Percentiles rank a stretch among this genome's conserved stretches.
Evolutionary conservation across 2,888 invertebrate species (phyloP).

Genomic region (Caenorhabditis sp.): DNA sequence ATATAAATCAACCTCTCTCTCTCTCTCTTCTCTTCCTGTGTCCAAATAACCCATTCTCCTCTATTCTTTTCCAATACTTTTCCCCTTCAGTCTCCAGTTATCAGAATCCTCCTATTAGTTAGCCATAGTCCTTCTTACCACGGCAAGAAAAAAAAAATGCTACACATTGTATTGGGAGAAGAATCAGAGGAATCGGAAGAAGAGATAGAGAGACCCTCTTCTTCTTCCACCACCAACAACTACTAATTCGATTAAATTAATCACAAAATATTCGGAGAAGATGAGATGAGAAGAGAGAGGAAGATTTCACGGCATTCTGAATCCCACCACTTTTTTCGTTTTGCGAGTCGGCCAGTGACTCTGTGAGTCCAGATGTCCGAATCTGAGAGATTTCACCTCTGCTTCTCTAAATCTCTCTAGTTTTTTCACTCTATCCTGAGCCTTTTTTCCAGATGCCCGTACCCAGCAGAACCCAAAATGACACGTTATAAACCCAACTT

Average conservation of each 20-base stretch:
- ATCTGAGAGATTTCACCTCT: background rate
- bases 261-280: slow-evolving; percentile 26
- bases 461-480: slow-evolving; percentile 2
- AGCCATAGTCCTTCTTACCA: too few species aligned
- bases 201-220: background rate
- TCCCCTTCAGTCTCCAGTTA: background rate
- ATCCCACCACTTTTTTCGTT: background rate
- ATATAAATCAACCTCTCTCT: slow-evolving; percentile 42
- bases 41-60: slow-evolving; percentile 30
- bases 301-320: slow-evolving; percentile 28
- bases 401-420: background rate
- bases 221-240: background rate
- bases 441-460: slow-evolving; percentile 45
- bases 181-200: background rate
- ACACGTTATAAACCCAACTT: slow-evolving; percentile 18
- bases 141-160: too few species aligned
- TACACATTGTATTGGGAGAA: slow-evolving; percentile 1
- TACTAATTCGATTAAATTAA: slow-evolving; percentile 45
- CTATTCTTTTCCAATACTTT: slow-evolving; percentile 5
- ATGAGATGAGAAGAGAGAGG: background rate
- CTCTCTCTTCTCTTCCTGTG: background rate
- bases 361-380: background rate
- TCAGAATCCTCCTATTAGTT: background rate
- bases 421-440: background rate
- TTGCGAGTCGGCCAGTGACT: background rate